Evolutionary conservation across 2,113 vertebrate genomes (phyloP).

Genomic region (Megaceryle torquata): DNA sequence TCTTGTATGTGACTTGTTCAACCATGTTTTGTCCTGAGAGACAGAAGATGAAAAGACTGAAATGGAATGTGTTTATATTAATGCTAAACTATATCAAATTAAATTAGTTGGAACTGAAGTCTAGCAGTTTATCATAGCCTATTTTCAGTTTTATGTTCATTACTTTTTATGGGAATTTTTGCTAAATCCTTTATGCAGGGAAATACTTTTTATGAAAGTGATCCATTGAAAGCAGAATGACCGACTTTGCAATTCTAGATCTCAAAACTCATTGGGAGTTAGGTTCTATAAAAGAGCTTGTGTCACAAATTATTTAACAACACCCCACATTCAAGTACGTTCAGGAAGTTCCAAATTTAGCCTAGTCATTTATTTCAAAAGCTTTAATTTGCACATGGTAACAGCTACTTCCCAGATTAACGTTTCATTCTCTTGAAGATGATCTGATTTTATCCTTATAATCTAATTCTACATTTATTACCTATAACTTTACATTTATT

Average conservation of each 20-base stretch:
- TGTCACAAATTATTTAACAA: background rate
- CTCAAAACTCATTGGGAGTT: background rate
- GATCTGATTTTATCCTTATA: background rate
- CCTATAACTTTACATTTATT: background rate
- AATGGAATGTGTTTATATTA: slow-evolving; percentile 20
- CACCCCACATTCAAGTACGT: background rate
- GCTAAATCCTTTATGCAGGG: background rate
- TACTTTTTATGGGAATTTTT: background rate
- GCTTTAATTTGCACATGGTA: background rate
- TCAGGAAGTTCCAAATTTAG: background rate
- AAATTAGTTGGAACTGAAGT: slow-evolving; percentile 33
- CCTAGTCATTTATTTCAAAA: background rate
- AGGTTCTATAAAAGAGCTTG: background rate
- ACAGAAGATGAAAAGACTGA: background rate
- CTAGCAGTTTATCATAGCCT: background rate
- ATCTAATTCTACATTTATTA: background rate
- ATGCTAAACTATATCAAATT: slow-evolving; percentile 17
- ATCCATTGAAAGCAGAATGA: background rate
- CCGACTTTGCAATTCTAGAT: background rate
- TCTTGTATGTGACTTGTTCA: background rate
- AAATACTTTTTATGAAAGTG: background rate
- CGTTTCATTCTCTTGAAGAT: background rate
- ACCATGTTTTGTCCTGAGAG: background rate
- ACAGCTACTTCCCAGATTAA: background rate
- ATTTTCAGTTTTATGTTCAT: background rate